Percentiles rank a stretch among this genome's conserved stretches.
Conservation (phyloP, 2,113 vertebrate species). For the Nyctibius bracteatus region DNA sequence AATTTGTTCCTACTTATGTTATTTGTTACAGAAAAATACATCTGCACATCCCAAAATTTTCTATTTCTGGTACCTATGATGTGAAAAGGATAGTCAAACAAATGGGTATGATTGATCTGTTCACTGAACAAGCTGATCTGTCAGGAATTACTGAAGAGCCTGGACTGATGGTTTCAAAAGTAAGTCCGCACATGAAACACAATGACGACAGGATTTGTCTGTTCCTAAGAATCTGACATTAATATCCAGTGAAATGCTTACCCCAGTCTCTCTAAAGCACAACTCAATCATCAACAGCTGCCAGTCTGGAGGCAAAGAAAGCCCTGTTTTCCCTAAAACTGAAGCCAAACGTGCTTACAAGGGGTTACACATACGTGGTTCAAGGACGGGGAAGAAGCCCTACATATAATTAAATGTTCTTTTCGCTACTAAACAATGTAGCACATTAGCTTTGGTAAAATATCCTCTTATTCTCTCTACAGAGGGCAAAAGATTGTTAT, state of each 20-base stretch:
- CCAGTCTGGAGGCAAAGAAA: not conserved
- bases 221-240: not conserved
- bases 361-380: not conserved
- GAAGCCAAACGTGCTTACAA: not conserved
- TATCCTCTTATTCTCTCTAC: not conserved
- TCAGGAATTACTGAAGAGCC: constrained; percentile 72
- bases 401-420: not conserved
- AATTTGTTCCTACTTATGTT: not conserved
- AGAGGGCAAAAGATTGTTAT: not conserved
- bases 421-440: not conserved
- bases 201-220: not conserved
- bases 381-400: not conserved
- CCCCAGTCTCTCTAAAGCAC: not conserved
- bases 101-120: constrained; percentile 82
- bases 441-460: not conserved
- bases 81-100: constrained; percentile 71
- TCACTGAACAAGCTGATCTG: constrained; percentile 77
- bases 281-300: not conserved
- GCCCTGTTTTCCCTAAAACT: not conserved
- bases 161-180: constrained; percentile 82
- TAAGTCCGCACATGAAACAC: constrained; percentile 45
- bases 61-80: constrained; percentile 76
- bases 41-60: constrained; percentile 77
- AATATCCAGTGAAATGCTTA: not conserved
- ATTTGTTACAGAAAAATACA: constrained; percentile 53